These are phyloP conservation scores for Theocolax elegans DNA, from an alignment of 1,140 invertebrate species.

Conservation along the genomic window DNA sequence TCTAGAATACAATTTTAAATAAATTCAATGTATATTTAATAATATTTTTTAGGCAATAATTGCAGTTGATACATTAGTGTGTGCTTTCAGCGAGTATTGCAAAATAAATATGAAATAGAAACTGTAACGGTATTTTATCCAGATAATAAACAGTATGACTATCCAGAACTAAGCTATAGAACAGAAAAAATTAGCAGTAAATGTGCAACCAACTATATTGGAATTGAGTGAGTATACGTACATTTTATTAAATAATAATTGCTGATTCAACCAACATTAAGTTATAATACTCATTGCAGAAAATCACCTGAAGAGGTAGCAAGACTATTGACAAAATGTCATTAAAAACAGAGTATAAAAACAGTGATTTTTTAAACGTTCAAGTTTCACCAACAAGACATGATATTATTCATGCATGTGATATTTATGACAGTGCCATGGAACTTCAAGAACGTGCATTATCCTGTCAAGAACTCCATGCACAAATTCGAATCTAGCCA, in stretches of 20 bases:
- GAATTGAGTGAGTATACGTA: conserved; percentile 77
- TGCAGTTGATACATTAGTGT: conserved; percentile 94
- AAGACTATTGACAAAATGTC: conserved; percentile 90
- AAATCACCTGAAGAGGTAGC: conserved; percentile 76
- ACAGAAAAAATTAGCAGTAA: conserved; percentile 78
- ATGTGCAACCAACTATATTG: conserved; percentile 85
- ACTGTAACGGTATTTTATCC: conserved; percentile 85
- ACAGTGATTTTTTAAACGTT: conserved; percentile 72
- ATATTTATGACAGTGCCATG: conserved; percentile 88
- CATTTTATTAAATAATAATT: too few species aligned
- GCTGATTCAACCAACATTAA: too few species aligned
- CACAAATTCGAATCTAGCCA: conserved; percentile 94
- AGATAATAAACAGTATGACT: conserved; percentile 72
- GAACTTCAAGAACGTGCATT: conserved; percentile 88
- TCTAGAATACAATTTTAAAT: background rate
- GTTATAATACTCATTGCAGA: conserved; percentile 68
- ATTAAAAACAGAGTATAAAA: conserved; percentile 72
- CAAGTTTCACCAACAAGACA: conserved; percentile 87
- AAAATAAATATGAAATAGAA: conserved; percentile 82
- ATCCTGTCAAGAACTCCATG: conserved; percentile 95
- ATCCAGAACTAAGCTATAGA: conserved; percentile 84
- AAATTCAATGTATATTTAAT: conserved; percentile 40
- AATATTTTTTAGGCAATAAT: conserved; percentile 77
- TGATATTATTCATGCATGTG: conserved; percentile 96
- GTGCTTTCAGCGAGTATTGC: conserved; percentile 95